Base-by-base conservation (phyloP, 2,888 invertebrate genomes). In the Pyrrhia umbra region DNA sequence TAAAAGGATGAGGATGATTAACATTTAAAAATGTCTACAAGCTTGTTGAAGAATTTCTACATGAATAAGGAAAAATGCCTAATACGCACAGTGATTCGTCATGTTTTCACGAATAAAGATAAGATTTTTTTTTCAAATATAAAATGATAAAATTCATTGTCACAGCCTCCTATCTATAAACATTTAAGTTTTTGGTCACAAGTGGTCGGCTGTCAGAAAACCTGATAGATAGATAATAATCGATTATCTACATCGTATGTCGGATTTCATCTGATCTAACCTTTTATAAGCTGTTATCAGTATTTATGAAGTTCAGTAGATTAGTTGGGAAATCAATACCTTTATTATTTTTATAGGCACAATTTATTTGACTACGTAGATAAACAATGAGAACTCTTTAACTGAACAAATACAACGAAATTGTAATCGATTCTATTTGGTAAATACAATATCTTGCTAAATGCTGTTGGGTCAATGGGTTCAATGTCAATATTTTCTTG, bases 241-340 rank as follows among this genome's bases (percentile, higher is more conserved):
- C 20, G 13, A 8, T 55, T 55, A 46, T 67, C 40, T 34, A 15
- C 9, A 72, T 66, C 27, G 50, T 40, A n/a, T 13, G 20, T 23
- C 9, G 8, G 9, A 20, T 46, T 15, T 8, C 46, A 65, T 23
- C 49, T 50, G 21, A 37, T 18, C 40, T 58, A 67, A 51, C 58
- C 49, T 49, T 21, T 4, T 15, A 13, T 15, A 27, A n/a, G 2
- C 6, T 8, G 6, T 16, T 57, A 58, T 65, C 68, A 18, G 43
- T 52, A 43, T 15, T 46, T 37, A 27, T 64, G 37, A 65, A 72
- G 40, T 42, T 55, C 37, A 6, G 13, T 5, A 27, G 40, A 56
- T 56, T 56, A 42, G 23, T 30, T 56, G 9, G 8, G 21, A 43
- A 23, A 52, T 39, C 37, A 37, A 64, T 10, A 8, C 8, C 16